Evolutionary conservation across 2,113 vertebrate genomes (phyloP), one percentile per base, ranked within the genome.

Genomic region (Pogonocichla stellata): DNA sequence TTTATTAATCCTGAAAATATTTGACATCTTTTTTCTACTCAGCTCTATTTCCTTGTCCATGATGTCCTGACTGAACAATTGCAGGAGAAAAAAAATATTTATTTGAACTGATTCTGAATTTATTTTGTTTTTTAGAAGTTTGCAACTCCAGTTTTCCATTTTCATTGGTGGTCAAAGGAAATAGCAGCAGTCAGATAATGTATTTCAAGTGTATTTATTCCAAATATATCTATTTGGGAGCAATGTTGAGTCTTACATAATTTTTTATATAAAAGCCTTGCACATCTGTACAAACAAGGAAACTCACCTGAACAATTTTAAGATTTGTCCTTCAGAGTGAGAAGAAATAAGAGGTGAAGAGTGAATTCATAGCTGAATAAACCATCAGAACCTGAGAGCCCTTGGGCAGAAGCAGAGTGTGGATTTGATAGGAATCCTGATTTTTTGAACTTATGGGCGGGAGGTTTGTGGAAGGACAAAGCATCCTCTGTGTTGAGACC

Each of bases 371-470:
- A 33, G 28, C 4, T 42, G 58, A 2, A 8, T 20, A n/a, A 89
- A 19, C 58, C 64, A 31, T 31, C 56, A 78, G 17, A 17, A 57
- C 42, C 66, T 74, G 53, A 36, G 25, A 81, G 43, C 16, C 23
- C 9, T 43, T 65, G 29, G 33, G 25, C 25, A 73, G 54, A 61
- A 62, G 25, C 2, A 8, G 24, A 70, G 17, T 22, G 22, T 19
- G 56, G 17, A 71, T 93, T 73, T 79, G 29, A n/a, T 4, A 18
- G 25, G 26, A n/a, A 67, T 86, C 64, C 28, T 81, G 57, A 28
- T 53, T 38, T 71, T 57, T 2, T 33, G 3, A 79, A 81, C 8
- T 2, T 19, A 1, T 5, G 22, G 6, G 13, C 0, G 0, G 43
- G 43, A 60, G 20, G 5, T 82, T 28, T 88, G 62, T 34, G 67